Percentiles rank a stretch among this genome's conserved stretches.
Conservation (phyloP, 1,140 invertebrate species). For the Patella vulgata region DNA sequence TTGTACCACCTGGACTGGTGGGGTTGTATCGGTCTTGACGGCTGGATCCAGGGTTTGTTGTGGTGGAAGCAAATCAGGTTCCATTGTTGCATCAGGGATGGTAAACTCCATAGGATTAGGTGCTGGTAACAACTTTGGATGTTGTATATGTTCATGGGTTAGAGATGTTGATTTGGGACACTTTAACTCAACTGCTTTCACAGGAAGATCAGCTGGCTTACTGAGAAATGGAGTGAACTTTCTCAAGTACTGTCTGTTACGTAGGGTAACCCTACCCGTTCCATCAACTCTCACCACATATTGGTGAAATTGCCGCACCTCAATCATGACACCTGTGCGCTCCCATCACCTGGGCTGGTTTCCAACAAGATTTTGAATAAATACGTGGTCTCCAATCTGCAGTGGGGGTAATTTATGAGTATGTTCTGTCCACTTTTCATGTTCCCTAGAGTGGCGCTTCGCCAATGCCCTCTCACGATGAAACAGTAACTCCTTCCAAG, state of each 20-base stretch:
- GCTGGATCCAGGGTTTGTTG: background rate
- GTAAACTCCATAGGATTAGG: no score
- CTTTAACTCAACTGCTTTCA: no score
- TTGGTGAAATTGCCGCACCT: conserved; percentile 27
- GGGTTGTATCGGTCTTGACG: background rate
- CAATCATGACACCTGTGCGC: conserved; percentile 19
- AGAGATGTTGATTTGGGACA: no score
- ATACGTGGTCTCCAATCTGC: conserved; percentile 28
- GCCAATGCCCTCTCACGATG: no score
- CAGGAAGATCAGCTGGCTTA: no score
- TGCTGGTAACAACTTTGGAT: no score
- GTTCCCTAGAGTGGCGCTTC: no score
- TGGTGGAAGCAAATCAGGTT: background rate
- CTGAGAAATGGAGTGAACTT: conserved; percentile 27
- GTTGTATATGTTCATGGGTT: no score
- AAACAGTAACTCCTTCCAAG: no score
- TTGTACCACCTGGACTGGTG: no score
- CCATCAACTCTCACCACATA: conserved; percentile 29
- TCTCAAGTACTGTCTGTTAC: conserved; percentile 25
- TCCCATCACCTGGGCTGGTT: conserved; percentile 26
- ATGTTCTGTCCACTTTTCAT: no score
- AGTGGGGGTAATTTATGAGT: conserved; percentile 20
- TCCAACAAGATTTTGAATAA: conserved; percentile 22
- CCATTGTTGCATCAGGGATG: background rate
- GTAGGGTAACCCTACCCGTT: conserved; percentile 18